Conservation (phyloP, 53 echinoderm and acorn worm species). For the Holothuria scabra region DNA sequence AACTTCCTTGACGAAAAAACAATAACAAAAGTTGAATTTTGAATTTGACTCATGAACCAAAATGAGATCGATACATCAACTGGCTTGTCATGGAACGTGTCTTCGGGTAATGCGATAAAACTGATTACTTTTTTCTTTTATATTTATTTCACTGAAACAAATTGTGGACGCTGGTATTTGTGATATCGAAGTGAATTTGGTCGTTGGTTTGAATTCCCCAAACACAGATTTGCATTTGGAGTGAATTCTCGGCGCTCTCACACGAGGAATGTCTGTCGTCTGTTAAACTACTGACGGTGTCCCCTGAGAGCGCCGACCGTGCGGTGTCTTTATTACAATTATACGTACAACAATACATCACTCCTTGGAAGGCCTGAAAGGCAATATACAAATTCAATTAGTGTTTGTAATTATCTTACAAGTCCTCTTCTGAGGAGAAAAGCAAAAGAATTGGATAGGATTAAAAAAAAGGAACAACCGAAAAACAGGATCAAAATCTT, state of each 20-base stretch:
- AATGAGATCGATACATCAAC: slow-evolving; percentile 37
- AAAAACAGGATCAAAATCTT: not conserved
- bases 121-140: slow-evolving; percentile 16
- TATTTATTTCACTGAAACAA: slow-evolving; percentile 10
- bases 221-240: slow-evolving; percentile 41
- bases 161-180: slow-evolving; percentile 12
- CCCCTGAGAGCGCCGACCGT: slow-evolving; percentile 10
- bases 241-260: slow-evolving; percentile 10
- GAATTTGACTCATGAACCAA: slow-evolving; percentile 36
- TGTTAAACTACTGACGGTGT: not conserved
- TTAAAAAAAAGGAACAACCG: not conserved
- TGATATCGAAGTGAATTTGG: slow-evolving; percentile 25
- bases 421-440: not conserved
- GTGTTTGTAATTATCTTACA: slow-evolving; percentile 36
- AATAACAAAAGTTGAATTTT: slow-evolving; percentile 31
- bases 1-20: not conserved
- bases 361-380: slow-evolving; percentile 29
- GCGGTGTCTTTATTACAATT: slow-evolving; percentile 38
- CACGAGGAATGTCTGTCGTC: slow-evolving; percentile 27
- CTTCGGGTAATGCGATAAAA: slow-evolving; percentile 22
- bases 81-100: slow-evolving; percentile 25
- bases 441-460: not conserved
- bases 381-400: slow-evolving; percentile 43
- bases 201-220: slow-evolving; percentile 25
- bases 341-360: slow-evolving; percentile 29